These are phyloP conservation scores for Griposia aprilina DNA, from an alignment of 2,888 invertebrate genomes.

Conservation along the genomic window DNA sequence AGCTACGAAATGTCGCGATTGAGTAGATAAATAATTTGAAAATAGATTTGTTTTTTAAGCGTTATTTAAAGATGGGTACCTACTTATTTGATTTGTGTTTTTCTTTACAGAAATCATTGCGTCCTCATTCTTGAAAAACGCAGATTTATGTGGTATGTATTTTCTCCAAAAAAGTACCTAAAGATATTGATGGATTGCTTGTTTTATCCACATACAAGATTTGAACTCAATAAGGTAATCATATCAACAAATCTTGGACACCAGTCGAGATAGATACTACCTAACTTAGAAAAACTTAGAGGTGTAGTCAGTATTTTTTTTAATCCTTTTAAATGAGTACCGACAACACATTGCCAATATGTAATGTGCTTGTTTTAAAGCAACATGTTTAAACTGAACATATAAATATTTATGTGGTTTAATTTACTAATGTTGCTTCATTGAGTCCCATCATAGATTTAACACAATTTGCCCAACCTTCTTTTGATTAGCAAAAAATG, in stretches of 20 bases:
- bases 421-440: not conserved
- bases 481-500: not conserved
- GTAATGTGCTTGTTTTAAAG: not conserved
- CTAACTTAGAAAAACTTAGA: not conserved
- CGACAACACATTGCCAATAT: not conserved
- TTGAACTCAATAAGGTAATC: too few relatives aligned
- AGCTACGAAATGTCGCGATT: slow-evolving; percentile 63
- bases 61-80: not conserved
- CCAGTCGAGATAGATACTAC: not conserved
- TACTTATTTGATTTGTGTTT: not conserved
- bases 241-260: not conserved
- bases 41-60: slow-evolving; percentile 12
- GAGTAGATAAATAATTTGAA: slow-evolving; percentile 41
- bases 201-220: not conserved
- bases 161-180: not conserved
- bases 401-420: not conserved
- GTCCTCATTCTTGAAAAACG: not conserved
- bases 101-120: not conserved
- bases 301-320: not conserved
- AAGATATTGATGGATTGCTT: not conserved
- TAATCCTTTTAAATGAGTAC: not conserved
- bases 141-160: not conserved
- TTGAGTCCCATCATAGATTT: not conserved
- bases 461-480: not conserved
- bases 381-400: not conserved